Conservation (phyloP, 1,140 invertebrate genomes). For the Cryptotermes secundus region DNA sequence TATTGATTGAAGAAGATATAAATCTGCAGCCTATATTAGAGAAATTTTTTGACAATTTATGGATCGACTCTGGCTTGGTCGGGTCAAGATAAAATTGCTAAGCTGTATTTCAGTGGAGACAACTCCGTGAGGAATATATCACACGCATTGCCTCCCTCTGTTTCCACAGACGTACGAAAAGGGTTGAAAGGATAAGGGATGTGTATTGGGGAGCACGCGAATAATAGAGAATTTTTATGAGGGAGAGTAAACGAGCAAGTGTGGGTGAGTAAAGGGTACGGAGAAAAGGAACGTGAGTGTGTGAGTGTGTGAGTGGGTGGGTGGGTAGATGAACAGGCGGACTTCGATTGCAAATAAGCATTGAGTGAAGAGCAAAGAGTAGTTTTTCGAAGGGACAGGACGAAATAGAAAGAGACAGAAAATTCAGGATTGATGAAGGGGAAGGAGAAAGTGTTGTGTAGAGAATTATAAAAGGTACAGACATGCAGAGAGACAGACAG, state of each 20-base stretch:
- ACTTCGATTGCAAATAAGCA: constrained; percentile 29
- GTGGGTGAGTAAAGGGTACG: neutral
- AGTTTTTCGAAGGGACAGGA: neutral
- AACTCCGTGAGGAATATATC: constrained; percentile 30
- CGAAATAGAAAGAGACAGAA: constrained; percentile 18
- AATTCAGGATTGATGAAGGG: constrained; percentile 19
- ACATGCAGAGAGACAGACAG: constrained; percentile 9
- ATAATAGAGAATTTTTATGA: constrained; percentile 35
- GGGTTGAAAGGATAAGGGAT: constrained; percentile 35
- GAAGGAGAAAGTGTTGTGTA: neutral
- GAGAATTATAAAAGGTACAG: neutral
- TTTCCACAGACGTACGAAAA: constrained; percentile 7
- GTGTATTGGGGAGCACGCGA: constrained; percentile 31
- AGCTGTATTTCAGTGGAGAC: constrained; percentile 25
- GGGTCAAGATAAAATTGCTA: neutral
- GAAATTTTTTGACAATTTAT: too few species aligned
- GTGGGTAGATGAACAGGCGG: neutral
- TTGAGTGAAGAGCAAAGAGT: constrained; percentile 21
- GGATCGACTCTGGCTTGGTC: neutral
- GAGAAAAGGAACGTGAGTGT: neutral
- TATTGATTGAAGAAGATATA: too few species aligned
- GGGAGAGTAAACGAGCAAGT: constrained; percentile 21
- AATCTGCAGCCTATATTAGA: too few species aligned
- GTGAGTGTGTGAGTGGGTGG: neutral
- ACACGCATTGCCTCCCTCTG: neutral